Evolutionary conservation across 2,888 invertebrate species (phyloP), one percentile per base, ranked within the genome.

Genomic region (Nomada fucata): DNA sequence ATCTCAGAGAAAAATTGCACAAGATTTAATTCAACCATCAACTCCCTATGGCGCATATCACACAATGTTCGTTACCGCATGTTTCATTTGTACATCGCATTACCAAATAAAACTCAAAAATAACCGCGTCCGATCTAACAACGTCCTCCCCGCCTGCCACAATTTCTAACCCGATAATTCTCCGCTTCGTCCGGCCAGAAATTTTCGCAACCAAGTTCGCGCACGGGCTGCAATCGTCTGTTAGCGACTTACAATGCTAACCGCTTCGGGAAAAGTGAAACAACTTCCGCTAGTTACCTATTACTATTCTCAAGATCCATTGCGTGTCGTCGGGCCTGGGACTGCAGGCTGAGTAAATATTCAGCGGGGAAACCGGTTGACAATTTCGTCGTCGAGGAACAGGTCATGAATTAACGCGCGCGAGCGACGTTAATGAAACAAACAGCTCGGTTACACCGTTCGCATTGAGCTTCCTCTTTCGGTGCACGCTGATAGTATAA

Each of bases 351-450:
- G n/a, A 18, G 61, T 72, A 71, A 77, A 80, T 67, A 68, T 36
- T 52, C 55, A 10, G 23, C 11, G 9, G 44, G 9, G n/a, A 36
- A 52, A 47, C 20, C 4, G 2, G 42, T 18, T 15, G 42, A 69
- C 11, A 61, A 75, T 69, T 75, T 68, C 36, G 29, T 68, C 20
- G 23, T 11, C 9, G 15, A 23, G 23, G 23, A 63, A 42, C 42
- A 20, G 47, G 9, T 5, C 36, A 55, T 57, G 50, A 67, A 23
- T 70, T 59, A 75, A 55, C 73, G 57, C 52, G 23, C 18, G 29
- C 59, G 69, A 72, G 47, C 63, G 18, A 72, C 74, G 63, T 77
- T 84, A 84, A 84, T 86, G 76, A 82, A 76, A 72, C 64, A 78
- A 74, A 82, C 75, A 72, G 70, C 42, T 53, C 53, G 64, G 52